phyloP scores from a whole-genome alignment of 1,140 invertebrate genomes.

The Platorchestia sp. region DNA sequence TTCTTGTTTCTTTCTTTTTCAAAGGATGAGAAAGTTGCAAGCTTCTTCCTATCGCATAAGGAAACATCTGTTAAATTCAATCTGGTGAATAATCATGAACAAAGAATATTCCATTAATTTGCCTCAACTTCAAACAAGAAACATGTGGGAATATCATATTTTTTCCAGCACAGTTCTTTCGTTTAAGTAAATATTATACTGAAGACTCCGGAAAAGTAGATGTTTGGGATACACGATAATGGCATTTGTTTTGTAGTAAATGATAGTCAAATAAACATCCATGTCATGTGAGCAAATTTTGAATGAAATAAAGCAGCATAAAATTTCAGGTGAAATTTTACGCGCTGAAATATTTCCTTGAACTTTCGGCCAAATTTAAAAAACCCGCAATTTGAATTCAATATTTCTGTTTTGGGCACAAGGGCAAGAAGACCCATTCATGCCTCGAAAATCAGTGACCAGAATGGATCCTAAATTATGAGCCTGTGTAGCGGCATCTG shows the following conservation, averaged over 20 bases:
- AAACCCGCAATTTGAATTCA: not conserved
- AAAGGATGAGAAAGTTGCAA: too few relatives aligned
- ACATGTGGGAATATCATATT: too few relatives aligned
- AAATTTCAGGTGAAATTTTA: not conserved
- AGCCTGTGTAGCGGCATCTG: not conserved
- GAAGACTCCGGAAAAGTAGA: not conserved
- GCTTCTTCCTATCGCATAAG: too few relatives aligned
- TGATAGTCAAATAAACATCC: too few relatives aligned
- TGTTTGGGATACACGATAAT: too few relatives aligned
- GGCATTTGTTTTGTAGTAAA: too few relatives aligned
- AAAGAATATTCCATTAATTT: too few relatives aligned
- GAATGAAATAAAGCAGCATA: too few relatives aligned
- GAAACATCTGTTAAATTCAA: not conserved
- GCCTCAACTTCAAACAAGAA: too few relatives aligned
- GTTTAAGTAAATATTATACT: not conserved
- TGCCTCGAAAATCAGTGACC: not conserved
- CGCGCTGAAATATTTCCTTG: not conserved
- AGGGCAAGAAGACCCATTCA: not conserved
- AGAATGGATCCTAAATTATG: not conserved
- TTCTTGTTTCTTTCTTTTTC: too few relatives aligned
- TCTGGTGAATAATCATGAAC: not conserved
- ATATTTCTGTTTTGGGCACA: not conserved
- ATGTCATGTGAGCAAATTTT: too few relatives aligned
- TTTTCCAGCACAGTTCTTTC: not conserved
- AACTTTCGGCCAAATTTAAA: not conserved